Evolutionary conservation across 2,888 invertebrate species (phyloP).

Genomic region (Drosophila neonasuta): DNA sequence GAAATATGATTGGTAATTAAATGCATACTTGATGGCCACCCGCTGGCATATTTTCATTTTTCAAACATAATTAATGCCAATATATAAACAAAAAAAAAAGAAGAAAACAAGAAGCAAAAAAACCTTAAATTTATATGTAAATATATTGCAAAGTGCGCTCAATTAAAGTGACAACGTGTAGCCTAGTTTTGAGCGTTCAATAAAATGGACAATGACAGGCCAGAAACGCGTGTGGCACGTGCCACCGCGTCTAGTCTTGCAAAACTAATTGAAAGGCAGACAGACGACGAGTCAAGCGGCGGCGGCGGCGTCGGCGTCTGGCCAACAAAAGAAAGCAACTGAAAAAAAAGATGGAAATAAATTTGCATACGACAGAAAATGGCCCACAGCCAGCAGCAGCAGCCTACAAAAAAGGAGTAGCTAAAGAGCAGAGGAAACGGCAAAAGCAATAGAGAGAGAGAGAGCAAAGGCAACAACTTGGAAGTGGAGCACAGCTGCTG

Average conservation of each 20-base stretch:
- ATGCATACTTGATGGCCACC: slow-evolving; percentile 58
- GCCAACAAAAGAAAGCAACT: slow-evolving; percentile 8
- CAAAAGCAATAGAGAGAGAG: slow-evolving; percentile 22
- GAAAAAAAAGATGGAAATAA: slow-evolving; percentile 49
- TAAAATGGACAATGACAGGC: slow-evolving; percentile 35
- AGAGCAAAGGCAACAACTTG: slow-evolving; percentile 43
- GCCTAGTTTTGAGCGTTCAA: slow-evolving; percentile 56
- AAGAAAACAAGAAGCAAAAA: slow-evolving; percentile 3
- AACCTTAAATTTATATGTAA: slow-evolving; percentile 1
- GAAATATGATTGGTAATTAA: slow-evolving; percentile 78
- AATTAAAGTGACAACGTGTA: slow-evolving; percentile 43
- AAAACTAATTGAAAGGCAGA: slow-evolving; percentile 77
- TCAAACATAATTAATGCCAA: slow-evolving; percentile 58
- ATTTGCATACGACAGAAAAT: slow-evolving; percentile 66
- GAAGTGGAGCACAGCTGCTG: slow-evolving; percentile 61
- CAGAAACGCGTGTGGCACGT: slow-evolving; percentile 52
- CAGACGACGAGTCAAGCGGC: slow-evolving; percentile 47
- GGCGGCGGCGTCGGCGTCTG: no score
- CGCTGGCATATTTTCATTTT: slow-evolving; percentile 64
- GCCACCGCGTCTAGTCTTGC: slow-evolving; percentile 64
- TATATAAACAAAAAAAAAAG: slow-evolving; percentile 30
- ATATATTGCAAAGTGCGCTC: slow-evolving; percentile 24
- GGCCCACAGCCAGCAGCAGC: slow-evolving; percentile 42
- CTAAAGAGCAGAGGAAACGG: slow-evolving; percentile 5
- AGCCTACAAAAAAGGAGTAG: slow-evolving; percentile 49